These are phyloP conservation scores for Campoplex capitator DNA, from an alignment of 2,888 invertebrate genomes.

Conservation along the genomic window DNA sequence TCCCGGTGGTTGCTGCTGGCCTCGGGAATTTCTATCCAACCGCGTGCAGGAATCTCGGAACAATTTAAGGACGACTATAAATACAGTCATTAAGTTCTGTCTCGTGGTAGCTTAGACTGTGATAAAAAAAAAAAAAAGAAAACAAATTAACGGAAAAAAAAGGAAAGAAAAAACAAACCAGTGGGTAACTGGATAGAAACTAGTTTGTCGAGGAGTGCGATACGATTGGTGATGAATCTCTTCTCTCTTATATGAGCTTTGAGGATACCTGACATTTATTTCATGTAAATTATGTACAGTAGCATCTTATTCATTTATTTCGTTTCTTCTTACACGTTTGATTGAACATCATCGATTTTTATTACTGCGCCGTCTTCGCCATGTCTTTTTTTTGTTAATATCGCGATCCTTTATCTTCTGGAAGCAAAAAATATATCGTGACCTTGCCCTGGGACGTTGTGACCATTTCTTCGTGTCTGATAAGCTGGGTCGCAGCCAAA, in stretches of 20 bases:
- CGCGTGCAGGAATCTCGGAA: slow-evolving; percentile 63
- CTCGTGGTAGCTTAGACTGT: slow-evolving; percentile 44
- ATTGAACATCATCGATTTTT: slow-evolving; percentile 17
- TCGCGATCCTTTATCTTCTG: slow-evolving; percentile 93
- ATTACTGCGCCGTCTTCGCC: not conserved
- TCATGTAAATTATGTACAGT: not conserved
- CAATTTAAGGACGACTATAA: slow-evolving; percentile 67
- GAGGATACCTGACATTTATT: slow-evolving; percentile 37
- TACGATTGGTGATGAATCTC: slow-evolving; percentile 40
- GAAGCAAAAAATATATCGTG: slow-evolving; percentile 94
- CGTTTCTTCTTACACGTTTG: not conserved
- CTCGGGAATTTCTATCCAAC: slow-evolving; percentile 50
- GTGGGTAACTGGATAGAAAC: slow-evolving; percentile 45
- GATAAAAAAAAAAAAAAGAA: slow-evolving; percentile 26
- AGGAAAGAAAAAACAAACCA: not conserved
- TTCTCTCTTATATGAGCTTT: not conserved
- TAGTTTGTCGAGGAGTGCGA: slow-evolving; percentile 50
- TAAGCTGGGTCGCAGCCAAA: slow-evolving; percentile 92
- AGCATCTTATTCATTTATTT: not conserved
- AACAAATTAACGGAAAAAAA: not conserved
- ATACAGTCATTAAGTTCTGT: slow-evolving; percentile 66
- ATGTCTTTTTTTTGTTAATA: slow-evolving; percentile 84
- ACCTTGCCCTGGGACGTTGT: slow-evolving; percentile 90
- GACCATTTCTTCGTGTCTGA: slow-evolving; percentile 92
- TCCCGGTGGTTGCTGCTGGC: slow-evolving; percentile 15